Conservation (phyloP, 2,113 vertebrate species). For the Percina caprodes region DNA sequence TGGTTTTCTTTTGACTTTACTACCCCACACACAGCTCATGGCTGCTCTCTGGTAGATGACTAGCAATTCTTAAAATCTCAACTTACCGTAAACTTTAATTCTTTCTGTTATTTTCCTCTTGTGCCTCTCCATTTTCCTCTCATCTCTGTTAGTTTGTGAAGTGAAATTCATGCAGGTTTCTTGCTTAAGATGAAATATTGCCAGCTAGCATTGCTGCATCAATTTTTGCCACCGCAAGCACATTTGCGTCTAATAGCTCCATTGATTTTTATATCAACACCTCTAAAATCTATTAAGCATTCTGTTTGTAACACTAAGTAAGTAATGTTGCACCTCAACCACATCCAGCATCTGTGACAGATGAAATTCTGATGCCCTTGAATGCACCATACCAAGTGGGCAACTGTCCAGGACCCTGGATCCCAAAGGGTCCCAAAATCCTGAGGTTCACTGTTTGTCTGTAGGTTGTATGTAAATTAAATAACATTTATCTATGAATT, state of each 20-base stretch:
- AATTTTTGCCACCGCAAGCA: background rate
- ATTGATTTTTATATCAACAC: background rate
- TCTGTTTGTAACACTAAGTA: too few relatives aligned
- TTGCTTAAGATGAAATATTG: background rate
- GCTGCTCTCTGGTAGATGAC: too few relatives aligned
- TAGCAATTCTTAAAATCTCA: too few relatives aligned
- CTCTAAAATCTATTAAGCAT: background rate
- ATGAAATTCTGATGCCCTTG: background rate
- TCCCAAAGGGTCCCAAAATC: background rate
- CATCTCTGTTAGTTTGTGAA: background rate
- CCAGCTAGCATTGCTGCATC: background rate
- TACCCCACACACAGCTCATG: background rate
- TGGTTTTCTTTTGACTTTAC: background rate
- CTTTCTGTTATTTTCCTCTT: background rate
- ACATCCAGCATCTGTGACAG: background rate
- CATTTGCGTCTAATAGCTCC: background rate
- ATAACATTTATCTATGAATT: background rate
- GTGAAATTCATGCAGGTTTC: background rate
- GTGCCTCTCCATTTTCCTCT: background rate
- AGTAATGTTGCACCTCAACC: background rate
- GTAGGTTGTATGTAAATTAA: background rate
- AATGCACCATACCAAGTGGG: background rate
- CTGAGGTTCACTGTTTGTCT: background rate
- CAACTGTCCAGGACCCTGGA: background rate
- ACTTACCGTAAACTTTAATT: background rate